Evolutionary conservation across 2,888 invertebrate species (phyloP).

Genomic region (Agonopterix heracliana): DNA sequence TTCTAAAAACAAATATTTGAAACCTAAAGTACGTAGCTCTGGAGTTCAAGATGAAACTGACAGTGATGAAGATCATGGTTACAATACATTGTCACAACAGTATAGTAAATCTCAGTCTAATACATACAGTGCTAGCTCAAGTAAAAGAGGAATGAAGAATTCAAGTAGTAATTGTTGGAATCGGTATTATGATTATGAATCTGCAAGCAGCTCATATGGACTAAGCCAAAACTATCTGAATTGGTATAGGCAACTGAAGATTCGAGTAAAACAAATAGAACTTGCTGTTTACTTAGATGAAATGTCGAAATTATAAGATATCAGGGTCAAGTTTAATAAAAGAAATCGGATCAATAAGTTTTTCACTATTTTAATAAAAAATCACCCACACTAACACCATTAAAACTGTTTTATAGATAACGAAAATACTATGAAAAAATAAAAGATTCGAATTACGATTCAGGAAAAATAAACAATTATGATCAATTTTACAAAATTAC

Average conservation of each 20-base stretch:
- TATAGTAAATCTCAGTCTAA: slow-evolving; percentile 3
- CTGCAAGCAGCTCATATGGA: not conserved
- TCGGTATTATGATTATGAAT: not conserved
- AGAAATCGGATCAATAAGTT: not conserved
- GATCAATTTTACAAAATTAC: too few relatives aligned
- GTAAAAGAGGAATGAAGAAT: too few relatives aligned
- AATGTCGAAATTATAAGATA: slow-evolving; percentile 25
- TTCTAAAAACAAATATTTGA: too few relatives aligned
- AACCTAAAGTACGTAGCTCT: too few relatives aligned
- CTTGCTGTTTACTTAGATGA: slow-evolving; percentile 46
- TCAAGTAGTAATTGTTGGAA: not conserved
- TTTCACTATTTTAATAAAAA: slow-evolving; percentile 3
- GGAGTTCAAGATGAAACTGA: too few relatives aligned
- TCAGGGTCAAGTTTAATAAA: not conserved
- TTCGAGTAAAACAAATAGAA: slow-evolving; percentile 42
- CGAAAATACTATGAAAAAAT: slow-evolving; percentile 9
- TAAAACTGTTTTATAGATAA: not conserved
- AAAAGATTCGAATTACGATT: not conserved
- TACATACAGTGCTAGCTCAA: slow-evolving; percentile 6
- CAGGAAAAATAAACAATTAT: too few relatives aligned
- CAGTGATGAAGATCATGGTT: slow-evolving; percentile 9
- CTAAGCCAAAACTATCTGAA: slow-evolving; percentile 21
- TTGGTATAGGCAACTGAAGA: slow-evolving; percentile 54
- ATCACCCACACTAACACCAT: slow-evolving; percentile 1
- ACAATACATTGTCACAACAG: slow-evolving; percentile 11